Conservation (phyloP, 1,140 invertebrate genomes). For the Ridgeia piscesae region DNA sequence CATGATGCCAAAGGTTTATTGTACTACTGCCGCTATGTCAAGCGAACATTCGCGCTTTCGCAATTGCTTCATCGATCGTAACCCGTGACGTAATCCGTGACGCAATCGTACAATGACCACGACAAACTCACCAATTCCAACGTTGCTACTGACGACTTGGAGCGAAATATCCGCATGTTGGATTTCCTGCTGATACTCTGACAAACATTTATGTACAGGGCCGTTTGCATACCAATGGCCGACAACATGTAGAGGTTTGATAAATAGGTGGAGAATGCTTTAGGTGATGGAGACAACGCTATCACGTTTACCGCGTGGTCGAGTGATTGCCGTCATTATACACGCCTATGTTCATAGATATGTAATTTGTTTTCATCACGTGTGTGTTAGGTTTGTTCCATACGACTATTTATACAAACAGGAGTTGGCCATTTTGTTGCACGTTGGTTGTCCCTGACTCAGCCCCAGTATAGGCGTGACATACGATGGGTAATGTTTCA, state of each 20-base stretch:
- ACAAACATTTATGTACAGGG: neutral
- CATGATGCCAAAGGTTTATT: no score
- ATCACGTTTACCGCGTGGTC: neutral
- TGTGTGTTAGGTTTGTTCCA: neutral
- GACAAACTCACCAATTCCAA: neutral
- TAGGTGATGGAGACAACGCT: neutral
- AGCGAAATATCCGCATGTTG: neutral
- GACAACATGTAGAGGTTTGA: neutral
- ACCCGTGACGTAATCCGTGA: neutral
- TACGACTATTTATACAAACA: neutral
- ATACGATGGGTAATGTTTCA: neutral
- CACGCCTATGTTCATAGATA: neutral
- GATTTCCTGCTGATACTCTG: neutral
- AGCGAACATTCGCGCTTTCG: no score
- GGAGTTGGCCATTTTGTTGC: neutral
- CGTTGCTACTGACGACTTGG: neutral
- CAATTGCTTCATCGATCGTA: no score
- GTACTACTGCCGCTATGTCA: neutral
- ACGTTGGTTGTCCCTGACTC: neutral
- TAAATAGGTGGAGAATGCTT: neutral
- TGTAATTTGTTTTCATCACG: neutral
- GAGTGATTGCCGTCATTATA: neutral
- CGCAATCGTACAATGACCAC: neutral
- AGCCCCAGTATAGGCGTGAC: neutral
- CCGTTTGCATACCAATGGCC: neutral